Evolutionary conservation across 1,140 invertebrate genomes (phyloP).

Genomic region (Heliconius hewitsoni): DNA sequence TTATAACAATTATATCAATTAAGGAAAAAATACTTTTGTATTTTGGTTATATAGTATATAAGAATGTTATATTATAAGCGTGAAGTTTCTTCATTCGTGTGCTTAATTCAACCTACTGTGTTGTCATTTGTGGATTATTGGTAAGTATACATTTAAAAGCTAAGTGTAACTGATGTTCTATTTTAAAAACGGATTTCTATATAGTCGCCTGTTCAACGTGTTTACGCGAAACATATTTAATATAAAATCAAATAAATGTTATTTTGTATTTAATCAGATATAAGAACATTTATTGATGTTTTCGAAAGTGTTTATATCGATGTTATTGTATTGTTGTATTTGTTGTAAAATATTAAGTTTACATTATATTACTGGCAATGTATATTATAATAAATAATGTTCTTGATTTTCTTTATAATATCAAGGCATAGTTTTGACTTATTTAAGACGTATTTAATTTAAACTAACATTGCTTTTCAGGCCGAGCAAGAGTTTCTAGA

Average conservation of each 20-base stretch:
- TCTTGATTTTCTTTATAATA: neutral
- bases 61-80: neutral
- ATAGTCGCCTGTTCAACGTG: neutral
- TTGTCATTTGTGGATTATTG: neutral
- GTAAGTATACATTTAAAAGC: neutral
- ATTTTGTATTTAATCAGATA: no score
- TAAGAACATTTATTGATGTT: neutral
- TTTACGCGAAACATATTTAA: neutral
- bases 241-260: no score
- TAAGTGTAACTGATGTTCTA: neutral
- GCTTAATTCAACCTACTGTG: neutral
- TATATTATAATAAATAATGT: neutral
- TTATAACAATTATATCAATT: neutral
- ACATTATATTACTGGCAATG: neutral
- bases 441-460: no score
- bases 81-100: neutral
- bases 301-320: neutral
- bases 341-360: neutral
- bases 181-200: neutral
- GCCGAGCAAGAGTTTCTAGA: slow-evolving; percentile 73
- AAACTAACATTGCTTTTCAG: neutral
- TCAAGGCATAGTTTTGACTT: neutral
- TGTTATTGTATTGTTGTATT: neutral
- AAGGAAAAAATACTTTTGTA: neutral
- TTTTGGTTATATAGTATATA: neutral